Base-by-base conservation (phyloP, 2,113 vertebrate genomes). In the Artemisiospiza belli region DNA sequence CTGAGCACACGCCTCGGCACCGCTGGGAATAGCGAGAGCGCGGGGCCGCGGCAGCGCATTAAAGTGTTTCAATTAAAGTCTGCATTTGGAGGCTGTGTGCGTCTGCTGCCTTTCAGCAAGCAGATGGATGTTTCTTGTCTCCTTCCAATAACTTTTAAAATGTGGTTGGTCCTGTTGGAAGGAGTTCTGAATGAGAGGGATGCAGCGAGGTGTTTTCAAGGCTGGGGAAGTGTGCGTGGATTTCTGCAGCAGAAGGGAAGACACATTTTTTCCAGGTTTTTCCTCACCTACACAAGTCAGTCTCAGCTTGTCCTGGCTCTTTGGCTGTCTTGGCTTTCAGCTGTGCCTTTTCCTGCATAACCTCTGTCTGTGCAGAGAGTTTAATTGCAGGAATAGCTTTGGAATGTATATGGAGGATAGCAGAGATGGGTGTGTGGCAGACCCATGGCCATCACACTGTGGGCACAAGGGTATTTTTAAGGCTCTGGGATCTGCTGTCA, bases 31-130 rank as follows among this genome's bases (percentile, higher is more conserved):
- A 87, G 43, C 6, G 86, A 57, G 82, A 96, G 51, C 33, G 81
- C 63, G 92, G 87, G 82, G 82, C 82, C 76, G 83, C 35, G 28
- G 90, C 92, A 66, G 86, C 84, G 31, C 27, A 87, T 83, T 49
- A 59, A 73, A 84, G 87, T 46, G 9, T 81, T 62, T 59, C 87
- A 84, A 78, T 94, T 89, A 87, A 61, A 95, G 77, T 27, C 93
- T 94, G 95, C 47, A 20, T 89, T 86, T 55, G 85, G 90, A 91
- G 88, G 90, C 87, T 91, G 82, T 6, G 3, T 46, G 21, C 1
- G 67, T 79, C 92, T 87, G 90, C 85, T 90, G 92, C 85, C 92
- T 96, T 82, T 73, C 85, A 93, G 94, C 90, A 93, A 82, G 22
- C 92, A 91, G 87, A 91, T 72, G 85, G 87, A 70, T 78, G 89